These are phyloP conservation scores for Gastracanthus pulcherrimus DNA, from an alignment of 2,888 invertebrate species.

Conservation along the genomic window DNA sequence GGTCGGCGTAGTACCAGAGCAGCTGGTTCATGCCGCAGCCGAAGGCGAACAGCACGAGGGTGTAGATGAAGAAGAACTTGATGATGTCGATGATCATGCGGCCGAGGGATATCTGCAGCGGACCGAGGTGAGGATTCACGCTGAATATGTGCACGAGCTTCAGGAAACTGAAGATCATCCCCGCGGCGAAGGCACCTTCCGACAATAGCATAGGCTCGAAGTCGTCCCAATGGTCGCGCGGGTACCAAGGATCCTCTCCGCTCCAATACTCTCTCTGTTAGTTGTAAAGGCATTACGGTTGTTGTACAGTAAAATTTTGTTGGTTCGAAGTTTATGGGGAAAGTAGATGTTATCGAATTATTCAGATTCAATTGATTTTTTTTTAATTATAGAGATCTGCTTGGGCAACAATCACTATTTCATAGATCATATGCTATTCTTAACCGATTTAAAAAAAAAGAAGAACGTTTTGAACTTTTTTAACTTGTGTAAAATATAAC, in stretches of 20 bases:
- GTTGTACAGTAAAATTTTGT: no score
- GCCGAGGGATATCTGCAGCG: slow-evolving; percentile 95
- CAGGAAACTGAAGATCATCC: slow-evolving; percentile 94
- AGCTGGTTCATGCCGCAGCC: slow-evolving; percentile 96
- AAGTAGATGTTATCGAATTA: no score
- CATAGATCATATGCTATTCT: no score
- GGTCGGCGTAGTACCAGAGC: slow-evolving; percentile 94
- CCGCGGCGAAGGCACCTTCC: slow-evolving; percentile 96
- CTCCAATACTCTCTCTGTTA: slow-evolving; percentile 83
- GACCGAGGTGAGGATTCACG: slow-evolving; percentile 97
- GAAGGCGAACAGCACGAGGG: slow-evolving; percentile 95
- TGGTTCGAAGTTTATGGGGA: no score
- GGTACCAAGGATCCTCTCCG: slow-evolving; percentile 89
- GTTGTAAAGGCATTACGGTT: no score
- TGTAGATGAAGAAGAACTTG: slow-evolving; percentile 97
- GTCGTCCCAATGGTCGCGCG: slow-evolving; percentile 94
- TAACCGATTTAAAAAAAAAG: no score
- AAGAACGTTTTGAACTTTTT: no score
- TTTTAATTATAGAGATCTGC: no score
- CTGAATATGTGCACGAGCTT: slow-evolving; percentile 98
- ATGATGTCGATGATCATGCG: slow-evolving; percentile 96
- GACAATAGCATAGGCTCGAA: slow-evolving; percentile 97
- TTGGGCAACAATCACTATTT: no score
- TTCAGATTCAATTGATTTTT: no score
- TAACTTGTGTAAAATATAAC: no score